Evolutionary conservation across 2,888 invertebrate genomes (phyloP), one percentile per base, ranked within the genome.

Genomic region (Synanthedon tipuliformis): DNA sequence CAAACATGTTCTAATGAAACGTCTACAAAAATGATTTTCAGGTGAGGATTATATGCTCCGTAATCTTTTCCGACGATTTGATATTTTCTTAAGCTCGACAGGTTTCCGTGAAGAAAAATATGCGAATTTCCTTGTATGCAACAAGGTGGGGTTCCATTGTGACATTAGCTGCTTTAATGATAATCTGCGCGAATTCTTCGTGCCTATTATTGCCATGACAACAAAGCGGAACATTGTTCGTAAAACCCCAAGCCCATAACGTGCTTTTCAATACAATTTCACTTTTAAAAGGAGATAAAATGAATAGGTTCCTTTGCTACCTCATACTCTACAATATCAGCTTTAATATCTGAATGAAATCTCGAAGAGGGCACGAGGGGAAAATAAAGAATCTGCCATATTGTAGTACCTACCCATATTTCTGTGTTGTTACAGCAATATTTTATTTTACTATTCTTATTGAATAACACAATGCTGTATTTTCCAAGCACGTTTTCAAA

Each of bases 201-300:
- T 56, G 57, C 68, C 71, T 68, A 75, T 78, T 78, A 78, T 75
- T 73, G 65, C 67, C 64, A 65, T 68, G 70, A 73, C 71, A 74
- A 78, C 78, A 77, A 77, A 75, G 73, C 65, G 62, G 61, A 63
- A 68, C 66, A 73, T 74, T 78, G 75, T 76, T 61, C 62, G 60
- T 55, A 57, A n/a, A 56, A 60, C 64, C 64, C 62, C 64, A 61
- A 61, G 57, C 50, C 63, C 57, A 50, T 56, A 56, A 58, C 62
- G 62, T 65, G 63, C 61, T 62, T 66, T 68, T 69, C 69, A 73
- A 72, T 73, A 69, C 66, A 68, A 68, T 68, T 68, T 63, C 57
- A 58, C 64, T 69, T 68, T 68, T 61, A 63, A 65, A 70, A 52
- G 50, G 50, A 53, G 50, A 45, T n/a, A 45, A 13, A 54, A 50